Percentiles rank a stretch among this genome's conserved stretches.
These are phyloP conservation scores for Oxyruncus cristatus DNA, from an alignment of 2,113 vertebrate species.

Conservation along the genomic window DNA sequence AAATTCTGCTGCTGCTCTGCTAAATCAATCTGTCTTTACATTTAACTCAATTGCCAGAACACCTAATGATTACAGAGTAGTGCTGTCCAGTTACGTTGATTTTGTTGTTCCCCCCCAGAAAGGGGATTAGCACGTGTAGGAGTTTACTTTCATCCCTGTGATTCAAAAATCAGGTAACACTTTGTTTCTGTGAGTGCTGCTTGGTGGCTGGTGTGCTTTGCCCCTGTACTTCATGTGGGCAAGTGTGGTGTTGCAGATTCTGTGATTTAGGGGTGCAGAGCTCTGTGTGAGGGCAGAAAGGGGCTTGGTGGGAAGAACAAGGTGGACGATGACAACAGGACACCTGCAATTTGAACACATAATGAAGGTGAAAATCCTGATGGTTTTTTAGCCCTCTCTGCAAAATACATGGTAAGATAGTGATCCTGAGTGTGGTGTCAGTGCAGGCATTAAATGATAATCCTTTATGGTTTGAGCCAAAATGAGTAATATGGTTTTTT, in stretches of 20 bases:
- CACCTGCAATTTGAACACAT: not conserved
- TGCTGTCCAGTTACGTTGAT: not conserved
- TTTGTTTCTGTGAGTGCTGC: not conserved
- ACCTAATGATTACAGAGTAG: not conserved
- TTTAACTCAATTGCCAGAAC: not conserved
- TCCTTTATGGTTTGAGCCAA: not conserved
- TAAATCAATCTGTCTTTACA: not conserved
- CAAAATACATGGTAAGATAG: not conserved
- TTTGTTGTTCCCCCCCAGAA: not conserved
- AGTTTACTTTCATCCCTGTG: not conserved
- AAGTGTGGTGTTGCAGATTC: not conserved
- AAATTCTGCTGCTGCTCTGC: not conserved
- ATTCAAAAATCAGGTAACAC: not conserved
- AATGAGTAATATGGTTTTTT: not conserved
- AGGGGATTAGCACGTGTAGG: not conserved
- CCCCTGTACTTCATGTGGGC: accelerated
- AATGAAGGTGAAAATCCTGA: not conserved
- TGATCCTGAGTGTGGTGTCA: not conserved
- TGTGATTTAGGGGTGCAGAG: not conserved
- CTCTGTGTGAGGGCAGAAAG: not conserved
- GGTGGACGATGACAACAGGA: not conserved
- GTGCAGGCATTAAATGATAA: not conserved
- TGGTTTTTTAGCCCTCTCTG: not conserved
- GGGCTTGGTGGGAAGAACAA: not conserved
- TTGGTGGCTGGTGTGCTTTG: not conserved